These are phyloP conservation scores for Galerucella nymphaeae DNA, from an alignment of 2,888 invertebrate species.

Conservation along the genomic window DNA sequence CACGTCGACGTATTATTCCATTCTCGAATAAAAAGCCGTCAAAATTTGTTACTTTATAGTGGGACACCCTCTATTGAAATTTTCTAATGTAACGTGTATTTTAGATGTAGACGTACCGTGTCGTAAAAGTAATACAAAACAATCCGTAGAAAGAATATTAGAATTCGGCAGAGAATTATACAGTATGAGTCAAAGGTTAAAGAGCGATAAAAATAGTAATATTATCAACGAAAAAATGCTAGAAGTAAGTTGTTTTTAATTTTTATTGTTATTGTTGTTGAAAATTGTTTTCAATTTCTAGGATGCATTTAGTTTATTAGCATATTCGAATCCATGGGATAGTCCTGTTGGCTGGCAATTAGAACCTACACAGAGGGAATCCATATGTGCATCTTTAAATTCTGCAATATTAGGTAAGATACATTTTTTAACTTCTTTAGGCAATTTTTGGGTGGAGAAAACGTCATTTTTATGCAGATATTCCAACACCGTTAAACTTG, in stretches of 20 bases:
- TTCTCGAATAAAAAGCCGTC: too few relatives aligned
- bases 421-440: neutral
- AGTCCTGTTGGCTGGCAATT: slow-evolving; percentile 97
- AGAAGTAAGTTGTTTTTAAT: slow-evolving; percentile 70
- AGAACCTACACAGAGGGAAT: slow-evolving; percentile 93
- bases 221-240: slow-evolving; percentile 91
- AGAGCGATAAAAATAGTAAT: slow-evolving; percentile 84
- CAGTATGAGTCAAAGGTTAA: slow-evolving; percentile 87
- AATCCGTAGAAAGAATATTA: slow-evolving; percentile 92
- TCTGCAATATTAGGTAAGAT: slow-evolving; percentile 93
- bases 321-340: slow-evolving; percentile 97
- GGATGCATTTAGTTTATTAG: slow-evolving; percentile 97
- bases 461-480: too few relatives aligned
- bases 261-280: neutral
- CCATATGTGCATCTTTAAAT: slow-evolving; percentile 95
- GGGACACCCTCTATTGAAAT: too few relatives aligned
- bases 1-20: too few relatives aligned
- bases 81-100: neutral
- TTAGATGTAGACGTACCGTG: slow-evolving; percentile 67
- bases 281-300: slow-evolving; percentile 62
- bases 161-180: slow-evolving; percentile 95
- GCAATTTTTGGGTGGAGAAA: too few relatives aligned
- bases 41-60: too few relatives aligned
- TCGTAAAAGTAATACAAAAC: slow-evolving; percentile 69
- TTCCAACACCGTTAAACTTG: too few relatives aligned